Base-by-base conservation (phyloP, 2,888 invertebrate genomes). In the Serripes groenlandicus region DNA sequence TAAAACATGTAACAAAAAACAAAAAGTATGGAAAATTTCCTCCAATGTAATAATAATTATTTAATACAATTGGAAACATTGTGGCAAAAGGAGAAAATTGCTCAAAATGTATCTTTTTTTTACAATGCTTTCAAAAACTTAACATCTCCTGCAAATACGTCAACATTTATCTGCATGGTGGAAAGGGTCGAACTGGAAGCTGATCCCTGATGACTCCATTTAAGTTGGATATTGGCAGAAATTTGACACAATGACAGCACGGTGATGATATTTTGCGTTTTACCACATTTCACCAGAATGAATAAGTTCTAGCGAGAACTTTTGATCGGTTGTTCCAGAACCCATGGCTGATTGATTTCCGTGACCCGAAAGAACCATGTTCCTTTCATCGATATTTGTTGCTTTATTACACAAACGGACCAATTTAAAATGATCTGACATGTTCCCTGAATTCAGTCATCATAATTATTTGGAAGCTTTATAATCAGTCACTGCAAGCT, bases 381-480 rank as follows among this genome's bases (percentile, higher is more conserved):
- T 66, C 42, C 42, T 23, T 66, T 23, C 66, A 26, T 26, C 66
- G 42, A 5, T 66, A 26, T 35, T 37, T 35, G 23, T 66, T 15
- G 18, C 37, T 28, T 42, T 5, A 66, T 26, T 0, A 35, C 15
- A 66, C 15, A 28, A 5, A n/a, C 35, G 7, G 42, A 66, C 26
- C 15, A 18, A 66, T 42, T 66, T 66, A 15, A 7, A 42, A 66
- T 56, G 56, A 56, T n/a, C 5, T 28, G 42, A 66, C 66, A 66
- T 66, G 66, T 42, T 66, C 66, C 11, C 42, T 42, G 42, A 26
- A 66, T 66, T 35, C 35, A 42, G 66, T 66, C 66, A 74, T 64
- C 62, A 73, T 60, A 37, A 73, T 74, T 52, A 74, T 74, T 62
- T 74, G 49, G 74, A 62, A 64, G 77, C 70, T 77, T 75, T 71